Conservation (phyloP, 1,140 invertebrate species). For the Delia radicum region DNA sequence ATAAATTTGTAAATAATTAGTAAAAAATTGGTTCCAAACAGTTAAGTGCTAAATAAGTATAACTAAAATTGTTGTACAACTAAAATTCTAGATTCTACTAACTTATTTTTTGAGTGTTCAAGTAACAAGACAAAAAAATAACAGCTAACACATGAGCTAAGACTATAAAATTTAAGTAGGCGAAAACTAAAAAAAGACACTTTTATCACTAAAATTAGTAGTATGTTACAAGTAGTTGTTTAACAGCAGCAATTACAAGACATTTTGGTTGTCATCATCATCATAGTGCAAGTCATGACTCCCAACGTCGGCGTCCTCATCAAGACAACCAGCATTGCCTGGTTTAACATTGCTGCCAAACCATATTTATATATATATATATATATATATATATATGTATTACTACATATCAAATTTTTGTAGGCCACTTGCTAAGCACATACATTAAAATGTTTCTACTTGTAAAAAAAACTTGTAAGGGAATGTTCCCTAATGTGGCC, state of each 20-base stretch:
- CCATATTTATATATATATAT: no score
- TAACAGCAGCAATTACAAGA: slow-evolving; percentile 18
- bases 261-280: slow-evolving; percentile 3
- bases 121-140: slow-evolving; percentile 25
- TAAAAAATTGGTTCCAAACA: no score
- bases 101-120: no score
- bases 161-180: background rate
- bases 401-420: background rate
- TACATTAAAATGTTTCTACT: background rate
- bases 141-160: slow-evolving; percentile 7
- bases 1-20: no score
- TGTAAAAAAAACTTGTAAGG: background rate
- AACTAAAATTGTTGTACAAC: no score
- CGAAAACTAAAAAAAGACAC: background rate
- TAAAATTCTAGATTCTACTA: no score
- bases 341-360: background rate
- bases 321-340: background rate
- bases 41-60: no score
- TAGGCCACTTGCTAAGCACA: background rate
- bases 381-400: no score
- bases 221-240: slow-evolving; percentile 5
- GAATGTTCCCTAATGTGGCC: background rate
- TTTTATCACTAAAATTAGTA: slow-evolving; percentile 3
- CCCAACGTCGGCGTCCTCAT: background rate
- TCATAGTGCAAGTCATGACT: background rate